Percentiles rank a stretch among this genome's conserved stretches.
Conservation (phyloP, 2,113 vertebrate genomes). For the Cepphus grylle region DNA sequence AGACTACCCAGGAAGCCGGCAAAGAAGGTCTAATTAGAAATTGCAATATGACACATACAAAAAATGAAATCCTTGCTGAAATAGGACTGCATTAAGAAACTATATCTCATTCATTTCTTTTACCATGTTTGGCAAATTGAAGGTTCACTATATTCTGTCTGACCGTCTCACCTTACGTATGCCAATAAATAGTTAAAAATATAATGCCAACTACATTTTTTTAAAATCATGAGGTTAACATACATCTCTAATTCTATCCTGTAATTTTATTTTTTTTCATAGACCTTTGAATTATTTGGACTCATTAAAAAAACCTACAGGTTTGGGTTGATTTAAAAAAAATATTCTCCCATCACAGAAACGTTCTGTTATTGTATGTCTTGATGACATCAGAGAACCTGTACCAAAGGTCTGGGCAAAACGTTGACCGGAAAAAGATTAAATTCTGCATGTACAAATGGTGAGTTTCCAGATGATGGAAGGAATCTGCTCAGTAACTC, state of each 20-base stretch:
- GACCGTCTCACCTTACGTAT: not conserved
- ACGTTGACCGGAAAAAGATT: not conserved
- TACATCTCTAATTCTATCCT: not conserved
- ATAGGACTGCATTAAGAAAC: not conserved
- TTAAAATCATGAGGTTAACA: not conserved
- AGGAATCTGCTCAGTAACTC: not conserved
- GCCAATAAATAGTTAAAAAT: not conserved
- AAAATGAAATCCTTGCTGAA: not conserved
- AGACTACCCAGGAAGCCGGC: not conserved
- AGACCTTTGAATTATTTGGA: not conserved
- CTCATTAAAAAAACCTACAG: not conserved
- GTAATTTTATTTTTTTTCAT: not conserved
- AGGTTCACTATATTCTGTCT: not conserved
- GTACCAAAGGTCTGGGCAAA: not conserved
- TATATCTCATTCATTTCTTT: not conserved
- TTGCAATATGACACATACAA: not conserved
- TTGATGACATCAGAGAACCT: accelerated
- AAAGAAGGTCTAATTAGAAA: not conserved
- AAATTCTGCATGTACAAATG: not conserved
- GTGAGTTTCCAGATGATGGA: not conserved
- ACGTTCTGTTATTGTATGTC: not conserved
- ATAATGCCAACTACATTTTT: not conserved
- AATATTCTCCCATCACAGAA: not conserved
- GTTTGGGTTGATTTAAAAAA: not conserved
- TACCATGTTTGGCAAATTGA: not conserved